These are phyloP conservation scores for Limnothrissa miodon DNA, from an alignment of 2,113 vertebrate species.

Conservation along the genomic window DNA sequence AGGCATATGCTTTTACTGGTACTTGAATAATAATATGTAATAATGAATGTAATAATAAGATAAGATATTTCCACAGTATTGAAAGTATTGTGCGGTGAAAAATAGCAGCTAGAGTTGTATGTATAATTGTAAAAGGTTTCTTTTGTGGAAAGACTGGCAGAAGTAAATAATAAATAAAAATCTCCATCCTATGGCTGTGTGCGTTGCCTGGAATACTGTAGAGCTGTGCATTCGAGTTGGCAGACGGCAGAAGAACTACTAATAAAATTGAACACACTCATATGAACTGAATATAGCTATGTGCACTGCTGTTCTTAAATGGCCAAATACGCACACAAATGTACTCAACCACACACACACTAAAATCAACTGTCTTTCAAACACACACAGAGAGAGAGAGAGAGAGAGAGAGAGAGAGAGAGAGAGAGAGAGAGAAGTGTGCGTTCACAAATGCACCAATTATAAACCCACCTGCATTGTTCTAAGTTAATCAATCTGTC, in stretches of 20 bases:
- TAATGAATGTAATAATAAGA: no score
- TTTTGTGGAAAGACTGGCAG: no score
- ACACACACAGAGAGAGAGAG: background rate
- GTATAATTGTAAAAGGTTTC: no score
- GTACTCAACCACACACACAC: background rate
- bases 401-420: no score
- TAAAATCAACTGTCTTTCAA: background rate
- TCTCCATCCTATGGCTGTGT: background rate
- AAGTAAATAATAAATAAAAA: no score
- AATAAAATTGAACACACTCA: background rate
- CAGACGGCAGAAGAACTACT: background rate
- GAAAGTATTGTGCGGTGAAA: no score
- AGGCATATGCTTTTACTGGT: no score
- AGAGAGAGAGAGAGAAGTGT: background rate
- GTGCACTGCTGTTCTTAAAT: no score
- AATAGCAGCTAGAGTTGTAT: no score
- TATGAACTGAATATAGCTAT: background rate
- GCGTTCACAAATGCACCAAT: background rate
- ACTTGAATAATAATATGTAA: no score
- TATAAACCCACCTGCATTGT: background rate
- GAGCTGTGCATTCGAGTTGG: background rate
- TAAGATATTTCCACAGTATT: no score
- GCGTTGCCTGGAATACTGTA: background rate
- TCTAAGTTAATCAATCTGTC: constrained; percentile 4
- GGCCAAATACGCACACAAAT: background rate